These are phyloP conservation scores for Sus cebifrons DNA, from an alignment of 2,797 vertebrate species.

Conservation along the genomic window DNA sequence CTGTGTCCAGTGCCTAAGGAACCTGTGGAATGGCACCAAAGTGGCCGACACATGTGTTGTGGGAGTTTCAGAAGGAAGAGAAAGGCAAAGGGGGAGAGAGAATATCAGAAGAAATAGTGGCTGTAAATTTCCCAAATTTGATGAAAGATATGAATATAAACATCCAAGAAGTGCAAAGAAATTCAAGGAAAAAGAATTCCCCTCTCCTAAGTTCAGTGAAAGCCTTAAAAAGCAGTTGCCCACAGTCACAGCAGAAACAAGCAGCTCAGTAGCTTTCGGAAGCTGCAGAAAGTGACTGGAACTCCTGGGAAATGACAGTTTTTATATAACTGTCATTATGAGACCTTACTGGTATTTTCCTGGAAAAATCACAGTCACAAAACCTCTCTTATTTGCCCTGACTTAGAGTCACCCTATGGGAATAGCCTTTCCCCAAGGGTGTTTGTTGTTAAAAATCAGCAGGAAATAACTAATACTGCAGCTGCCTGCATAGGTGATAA, in stretches of 20 bases:
- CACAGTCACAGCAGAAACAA: neutral
- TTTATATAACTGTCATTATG: neutral
- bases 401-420: neutral
- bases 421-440: neutral
- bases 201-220: neutral
- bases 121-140: neutral
- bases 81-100: neutral
- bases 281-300: fast-evolving
- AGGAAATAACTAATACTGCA: too few relatives aligned
- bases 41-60: fast-evolving
- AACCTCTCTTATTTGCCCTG: neutral
- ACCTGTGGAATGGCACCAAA: too few relatives aligned
- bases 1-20: neutral
- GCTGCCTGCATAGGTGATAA: too few relatives aligned
- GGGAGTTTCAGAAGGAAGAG: neutral
- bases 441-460: neutral
- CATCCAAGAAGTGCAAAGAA: neutral
- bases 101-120: neutral
- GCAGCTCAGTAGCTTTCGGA: neutral
- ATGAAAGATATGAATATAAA: neutral
- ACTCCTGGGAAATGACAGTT: neutral
- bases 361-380: neutral
- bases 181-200: neutral
- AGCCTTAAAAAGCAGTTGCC: neutral
- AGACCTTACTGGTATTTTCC: neutral